Percentiles rank a stretch among this genome's conserved stretches.
phyloP scores from a whole-genome alignment of 2,113 vertebrate genomes.

The Cyanoliseus patagonus region DNA sequence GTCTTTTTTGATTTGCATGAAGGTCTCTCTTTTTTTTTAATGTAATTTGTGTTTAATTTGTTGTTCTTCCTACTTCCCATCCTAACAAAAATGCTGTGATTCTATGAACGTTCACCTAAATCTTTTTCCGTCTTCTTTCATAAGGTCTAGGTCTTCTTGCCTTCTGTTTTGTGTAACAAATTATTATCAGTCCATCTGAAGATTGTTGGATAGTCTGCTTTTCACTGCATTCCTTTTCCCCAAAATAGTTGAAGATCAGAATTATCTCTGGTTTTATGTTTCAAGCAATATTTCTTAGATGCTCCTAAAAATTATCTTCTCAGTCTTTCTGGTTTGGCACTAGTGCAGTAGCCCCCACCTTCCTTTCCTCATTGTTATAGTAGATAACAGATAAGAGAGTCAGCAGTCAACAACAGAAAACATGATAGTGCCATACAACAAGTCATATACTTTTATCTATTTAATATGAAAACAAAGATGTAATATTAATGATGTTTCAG shows the following conservation, averaged over 20 bases:
- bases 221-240: fast-evolving
- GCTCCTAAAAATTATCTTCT: background rate
- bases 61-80: background rate
- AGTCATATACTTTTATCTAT: background rate
- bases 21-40: background rate
- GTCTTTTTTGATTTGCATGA: background rate
- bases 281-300: background rate
- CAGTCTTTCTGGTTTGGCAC: background rate
- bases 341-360: background rate
- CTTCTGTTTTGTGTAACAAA: background rate
- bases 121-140: background rate
- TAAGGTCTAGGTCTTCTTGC: background rate
- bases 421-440: background rate
- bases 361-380: background rate
- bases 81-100: background rate
- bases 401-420: background rate
- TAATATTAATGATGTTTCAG: background rate
- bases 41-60: background rate
- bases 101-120: background rate
- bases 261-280: background rate
- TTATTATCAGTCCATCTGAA: background rate
- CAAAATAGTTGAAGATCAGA: background rate
- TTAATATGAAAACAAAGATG: background rate
- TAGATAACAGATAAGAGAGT: background rate
- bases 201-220: background rate